Percentiles rank a stretch among this genome's conserved stretches.
Conservation (phyloP, 2,113 vertebrate species). For the Epinephelus lanceolatus region DNA sequence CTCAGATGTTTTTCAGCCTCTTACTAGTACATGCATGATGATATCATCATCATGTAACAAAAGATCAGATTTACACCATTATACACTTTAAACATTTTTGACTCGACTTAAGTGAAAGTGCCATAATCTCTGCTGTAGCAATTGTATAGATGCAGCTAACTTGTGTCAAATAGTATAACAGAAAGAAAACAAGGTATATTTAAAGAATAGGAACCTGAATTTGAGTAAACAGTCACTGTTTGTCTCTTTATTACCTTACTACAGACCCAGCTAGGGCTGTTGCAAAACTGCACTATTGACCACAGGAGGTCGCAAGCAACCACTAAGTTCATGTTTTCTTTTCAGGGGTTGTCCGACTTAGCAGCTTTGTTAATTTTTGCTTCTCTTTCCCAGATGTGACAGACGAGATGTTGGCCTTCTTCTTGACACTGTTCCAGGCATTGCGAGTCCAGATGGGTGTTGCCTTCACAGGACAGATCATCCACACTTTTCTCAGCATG, state of each 20-base stretch:
- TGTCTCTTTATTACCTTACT: background rate
- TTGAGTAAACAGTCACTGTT: background rate
- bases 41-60: background rate
- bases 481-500: conserved; percentile 99
- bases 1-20: no score
- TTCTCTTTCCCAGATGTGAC: conserved; percentile 89
- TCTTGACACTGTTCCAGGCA: conserved; percentile 96
- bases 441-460: conserved; percentile 98
- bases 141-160: background rate
- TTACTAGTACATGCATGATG: background rate
- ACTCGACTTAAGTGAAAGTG: background rate
- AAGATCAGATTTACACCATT: background rate
- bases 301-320: no score
- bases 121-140: background rate
- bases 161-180: background rate
- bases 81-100: background rate
- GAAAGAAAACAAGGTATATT: background rate
- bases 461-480: conserved; percentile 97
- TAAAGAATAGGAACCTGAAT: background rate
- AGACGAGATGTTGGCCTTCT: conserved; percentile 98
- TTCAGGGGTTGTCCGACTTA: background rate
- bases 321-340: no score
- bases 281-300: no score
- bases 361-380: background rate
- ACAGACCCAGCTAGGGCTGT: no score